These are phyloP conservation scores for Trachops cirrhosus DNA, from an alignment of 2,797 vertebrate species.

Conservation along the genomic window DNA sequence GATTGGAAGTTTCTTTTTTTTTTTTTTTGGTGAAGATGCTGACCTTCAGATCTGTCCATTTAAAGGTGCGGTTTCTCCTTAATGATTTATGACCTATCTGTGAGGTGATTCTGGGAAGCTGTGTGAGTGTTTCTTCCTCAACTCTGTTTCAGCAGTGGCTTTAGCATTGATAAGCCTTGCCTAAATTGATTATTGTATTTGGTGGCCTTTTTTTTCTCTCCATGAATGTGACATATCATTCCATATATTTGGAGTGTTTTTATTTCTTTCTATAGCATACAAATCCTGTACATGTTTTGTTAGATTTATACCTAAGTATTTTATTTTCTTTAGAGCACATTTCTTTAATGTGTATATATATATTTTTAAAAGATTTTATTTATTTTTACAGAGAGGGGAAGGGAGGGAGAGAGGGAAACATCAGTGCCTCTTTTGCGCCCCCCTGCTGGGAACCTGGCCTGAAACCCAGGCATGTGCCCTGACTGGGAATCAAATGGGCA, in stretches of 20 bases:
- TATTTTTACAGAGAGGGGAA: too few species aligned
- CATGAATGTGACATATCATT: background rate
- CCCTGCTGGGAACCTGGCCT: too few species aligned
- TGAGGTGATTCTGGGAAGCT: background rate
- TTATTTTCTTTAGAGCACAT: background rate
- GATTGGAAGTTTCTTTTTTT: background rate
- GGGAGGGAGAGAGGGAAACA: too few species aligned
- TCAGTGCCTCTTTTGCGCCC: too few species aligned
- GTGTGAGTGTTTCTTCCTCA: background rate
- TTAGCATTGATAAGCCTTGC: slow-evolving; percentile 2
- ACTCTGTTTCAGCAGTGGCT: background rate
- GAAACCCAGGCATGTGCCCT: too few species aligned
- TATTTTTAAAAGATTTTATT: too few species aligned
- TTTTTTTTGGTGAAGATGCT: background rate
- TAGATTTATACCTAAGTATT: background rate
- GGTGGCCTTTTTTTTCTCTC: background rate
- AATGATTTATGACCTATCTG: background rate
- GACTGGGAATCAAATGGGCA: too few species aligned
- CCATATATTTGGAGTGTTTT: background rate
- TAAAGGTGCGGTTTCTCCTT: background rate
- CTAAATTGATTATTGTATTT: slow-evolving; percentile 3
- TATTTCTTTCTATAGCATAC: background rate
- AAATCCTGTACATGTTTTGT: background rate
- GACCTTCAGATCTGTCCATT: background rate
- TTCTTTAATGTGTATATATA: background rate